Evolutionary conservation across 2,797 vertebrate species (phyloP).

Genomic region (Rhincodon typus): DNA sequence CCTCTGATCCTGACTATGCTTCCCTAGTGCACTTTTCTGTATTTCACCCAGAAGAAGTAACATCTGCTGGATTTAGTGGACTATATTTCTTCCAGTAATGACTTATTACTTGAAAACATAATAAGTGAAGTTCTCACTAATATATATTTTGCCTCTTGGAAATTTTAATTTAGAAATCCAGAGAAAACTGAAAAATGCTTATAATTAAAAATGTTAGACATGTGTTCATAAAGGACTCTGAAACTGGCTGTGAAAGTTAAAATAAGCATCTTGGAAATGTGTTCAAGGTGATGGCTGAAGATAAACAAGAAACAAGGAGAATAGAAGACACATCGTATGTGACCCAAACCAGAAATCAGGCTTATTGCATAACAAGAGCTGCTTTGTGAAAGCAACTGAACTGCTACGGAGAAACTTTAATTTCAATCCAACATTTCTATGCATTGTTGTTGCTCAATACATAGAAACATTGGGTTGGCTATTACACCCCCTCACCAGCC

Average conservation of each 20-base stretch:
- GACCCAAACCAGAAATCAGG: no score
- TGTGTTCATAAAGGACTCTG: neutral
- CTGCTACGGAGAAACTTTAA: neutral
- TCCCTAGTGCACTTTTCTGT: neutral
- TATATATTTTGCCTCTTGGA: neutral
- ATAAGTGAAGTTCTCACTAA: neutral
- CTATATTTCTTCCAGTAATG: neutral
- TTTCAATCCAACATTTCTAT: neutral
- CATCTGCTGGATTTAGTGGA: neutral
- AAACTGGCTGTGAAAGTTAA: neutral
- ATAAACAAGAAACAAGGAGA: neutral
- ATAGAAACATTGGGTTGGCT: neutral
- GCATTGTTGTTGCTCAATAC: neutral
- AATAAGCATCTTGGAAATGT: neutral
- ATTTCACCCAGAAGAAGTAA: neutral
- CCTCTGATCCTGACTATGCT: neutral
- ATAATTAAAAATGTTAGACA: neutral
- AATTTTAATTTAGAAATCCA: neutral
- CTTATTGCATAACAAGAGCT: neutral
- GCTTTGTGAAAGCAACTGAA: neutral
- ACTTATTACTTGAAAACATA: neutral
- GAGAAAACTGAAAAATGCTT: neutral
- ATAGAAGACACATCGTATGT: neutral
- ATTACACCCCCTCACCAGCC: no score
- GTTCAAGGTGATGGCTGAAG: neutral